Evolutionary conservation across 2,888 invertebrate genomes (phyloP), one percentile per base, ranked within the genome.

Genomic region (Coronaproctus castanopsis): DNA sequence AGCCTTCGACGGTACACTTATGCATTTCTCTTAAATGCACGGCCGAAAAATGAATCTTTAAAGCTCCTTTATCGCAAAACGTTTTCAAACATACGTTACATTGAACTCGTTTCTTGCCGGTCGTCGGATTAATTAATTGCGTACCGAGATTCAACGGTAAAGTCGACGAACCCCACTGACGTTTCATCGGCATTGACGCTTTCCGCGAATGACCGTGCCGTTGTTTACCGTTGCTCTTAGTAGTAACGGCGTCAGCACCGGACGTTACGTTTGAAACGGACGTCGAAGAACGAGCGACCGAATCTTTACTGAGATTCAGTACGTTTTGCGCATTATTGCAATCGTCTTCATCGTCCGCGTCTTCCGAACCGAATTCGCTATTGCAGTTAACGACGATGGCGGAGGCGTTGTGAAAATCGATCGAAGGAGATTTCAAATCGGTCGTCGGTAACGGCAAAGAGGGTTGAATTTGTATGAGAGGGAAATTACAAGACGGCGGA

Each of bases 11-110:
- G 0, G 97, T 96, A 71, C 98, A 98, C 74, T 92, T 92, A 74
- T 99, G 98, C 97, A 98, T 98, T 76, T 99, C 98, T 51, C 96
- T 82, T 62, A 97, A 75, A 71, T 98, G 98, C 10, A 99, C 98
- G 0, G 98, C 98, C 57, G 95, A 95, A 71, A 96, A 97, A 72
- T 98, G 98, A 5, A 98, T 99, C 75, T 98, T 98, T 22, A 98
- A 77, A 1, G 98, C 98, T 63, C 97, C 98, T 76, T 98, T 98
- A 77, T 98, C 98, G 78, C 98, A 98, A 75, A 98, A 98, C 19
- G 97, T 97, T 75, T 98, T 98, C 63, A 95, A 76, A 71, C 98
- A 98, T 52, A 95, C 93, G 68, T 95, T 92, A 73, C 98, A 99
- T 71, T 96, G 91, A 2, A 97, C 96, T 64, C 97, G 80, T 70